These are phyloP conservation scores for Patiria pectinifera DNA, from an alignment of 53 echinoderm and acorn worm species.

Conservation along the genomic window DNA sequence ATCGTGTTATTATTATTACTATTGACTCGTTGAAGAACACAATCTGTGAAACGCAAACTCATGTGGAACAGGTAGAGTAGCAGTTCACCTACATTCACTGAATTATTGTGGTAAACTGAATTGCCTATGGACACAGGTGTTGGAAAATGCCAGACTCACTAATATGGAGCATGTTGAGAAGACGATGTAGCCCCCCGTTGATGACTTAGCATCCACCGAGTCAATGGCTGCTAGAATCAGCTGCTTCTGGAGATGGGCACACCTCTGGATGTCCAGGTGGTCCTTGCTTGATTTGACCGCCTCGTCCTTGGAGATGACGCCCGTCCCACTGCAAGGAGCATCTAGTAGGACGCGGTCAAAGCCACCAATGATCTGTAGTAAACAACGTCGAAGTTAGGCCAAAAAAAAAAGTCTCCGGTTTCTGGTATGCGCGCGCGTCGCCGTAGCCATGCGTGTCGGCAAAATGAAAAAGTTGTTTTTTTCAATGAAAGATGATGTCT, in stretches of 20 bases:
- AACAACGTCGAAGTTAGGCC: not conserved
- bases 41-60: no score
- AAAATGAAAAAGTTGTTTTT: no score
- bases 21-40: no score
- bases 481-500: no score
- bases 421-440: no score
- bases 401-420: no score
- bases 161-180: slow-evolving; percentile 97
- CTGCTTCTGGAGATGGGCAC: slow-evolving; percentile 91
- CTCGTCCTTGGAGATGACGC: slow-evolving; percentile 93
- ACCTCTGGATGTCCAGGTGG: slow-evolving; percentile 77
- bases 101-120: not conserved
- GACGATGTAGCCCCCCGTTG: slow-evolving; percentile 84
- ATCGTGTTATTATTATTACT: no score
- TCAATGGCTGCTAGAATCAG: slow-evolving; percentile 93
- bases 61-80: no score
- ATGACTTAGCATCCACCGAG: slow-evolving; percentile 88
- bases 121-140: not conserved
- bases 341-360: slow-evolving; percentile 94
- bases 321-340: slow-evolving; percentile 96
- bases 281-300: slow-evolving; percentile 91
- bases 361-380: slow-evolving; percentile 82
- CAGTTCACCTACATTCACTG: no score
- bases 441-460: no score
- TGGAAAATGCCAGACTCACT: slow-evolving; percentile 54